Conservation (phyloP, 2,113 vertebrate genomes). For the Sceloporus tristichus region DNA sequence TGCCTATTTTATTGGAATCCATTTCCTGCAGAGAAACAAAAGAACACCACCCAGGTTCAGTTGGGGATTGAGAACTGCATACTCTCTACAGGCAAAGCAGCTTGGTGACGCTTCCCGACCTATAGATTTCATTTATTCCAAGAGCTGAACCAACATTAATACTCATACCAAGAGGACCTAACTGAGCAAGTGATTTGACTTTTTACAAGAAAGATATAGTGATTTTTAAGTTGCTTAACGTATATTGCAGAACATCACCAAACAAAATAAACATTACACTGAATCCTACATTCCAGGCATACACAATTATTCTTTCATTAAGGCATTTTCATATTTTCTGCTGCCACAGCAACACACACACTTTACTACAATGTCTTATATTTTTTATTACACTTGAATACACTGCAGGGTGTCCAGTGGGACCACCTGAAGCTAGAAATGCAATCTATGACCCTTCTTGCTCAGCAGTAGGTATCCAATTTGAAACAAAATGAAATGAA, state of each 20-base stretch:
- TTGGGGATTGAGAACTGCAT: constrained; percentile 26
- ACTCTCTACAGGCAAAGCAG: constrained; percentile 41
- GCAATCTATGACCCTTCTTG: constrained; percentile 9
- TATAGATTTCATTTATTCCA: constrained; percentile 58
- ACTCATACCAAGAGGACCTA: constrained; percentile 24
- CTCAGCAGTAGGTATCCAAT: background rate
- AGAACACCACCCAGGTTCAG: no score
- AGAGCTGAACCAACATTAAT: constrained; percentile 57
- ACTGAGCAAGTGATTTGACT: constrained; percentile 48
- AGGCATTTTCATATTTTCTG: constrained; percentile 26
- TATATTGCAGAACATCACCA: constrained; percentile 10
- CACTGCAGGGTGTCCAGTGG: background rate
- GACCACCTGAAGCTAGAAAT: constrained; percentile 12
- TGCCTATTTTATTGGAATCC: no score
- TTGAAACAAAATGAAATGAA: background rate
- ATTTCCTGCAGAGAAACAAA: no score
- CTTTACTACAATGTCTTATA: background rate
- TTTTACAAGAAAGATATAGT: constrained; percentile 28
- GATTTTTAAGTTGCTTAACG: constrained; percentile 18
- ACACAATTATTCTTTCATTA: background rate
- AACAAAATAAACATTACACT: background rate
- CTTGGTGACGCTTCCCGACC: constrained; percentile 31
- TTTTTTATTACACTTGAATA: constrained; percentile 24
- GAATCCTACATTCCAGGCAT: background rate
- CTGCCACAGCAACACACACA: background rate